Percentiles rank a stretch among this genome's conserved stretches.
These are phyloP conservation scores for Xylophagus ater DNA, from an alignment of 2,888 invertebrate species.

Conservation along the genomic window DNA sequence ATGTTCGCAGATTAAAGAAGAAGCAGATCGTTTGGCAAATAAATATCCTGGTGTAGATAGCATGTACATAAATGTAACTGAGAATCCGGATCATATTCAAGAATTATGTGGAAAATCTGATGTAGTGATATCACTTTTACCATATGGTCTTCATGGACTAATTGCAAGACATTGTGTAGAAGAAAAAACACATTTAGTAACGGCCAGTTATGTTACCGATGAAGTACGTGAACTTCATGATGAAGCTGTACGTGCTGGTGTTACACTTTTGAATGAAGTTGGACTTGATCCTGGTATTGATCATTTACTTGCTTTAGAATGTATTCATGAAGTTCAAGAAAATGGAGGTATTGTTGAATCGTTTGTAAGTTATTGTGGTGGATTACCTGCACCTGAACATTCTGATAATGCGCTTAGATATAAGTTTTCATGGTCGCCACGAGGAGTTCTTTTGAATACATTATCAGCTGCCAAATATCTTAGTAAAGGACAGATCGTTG, in stretches of 20 bases:
- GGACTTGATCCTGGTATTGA: slow-evolving; percentile 99
- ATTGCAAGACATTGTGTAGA: slow-evolving; percentile 79
- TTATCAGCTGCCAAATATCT: slow-evolving; percentile 81
- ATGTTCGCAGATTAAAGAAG: slow-evolving; percentile 78
- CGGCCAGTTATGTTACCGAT: slow-evolving; percentile 87
- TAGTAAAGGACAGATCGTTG: slow-evolving; percentile 70
- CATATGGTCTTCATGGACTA: slow-evolving; percentile 78
- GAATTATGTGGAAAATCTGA: slow-evolving; percentile 63
- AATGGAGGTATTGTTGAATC: slow-evolving; percentile 88
- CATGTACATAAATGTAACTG: slow-evolving; percentile 70
- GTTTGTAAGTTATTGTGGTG: slow-evolving; percentile 94
- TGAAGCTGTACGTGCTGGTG: slow-evolving; percentile 76
- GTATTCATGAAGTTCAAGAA: slow-evolving; percentile 83
- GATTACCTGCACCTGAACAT: slow-evolving; percentile 92
- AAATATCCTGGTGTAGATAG: slow-evolving; percentile 68
- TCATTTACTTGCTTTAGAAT: slow-evolving; percentile 92
- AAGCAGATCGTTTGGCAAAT: slow-evolving; percentile 72
- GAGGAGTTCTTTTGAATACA: slow-evolving; percentile 84
- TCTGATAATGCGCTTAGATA: slow-evolving; percentile 84
- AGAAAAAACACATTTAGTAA: slow-evolving; percentile 85
- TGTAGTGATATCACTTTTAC: slow-evolving; percentile 78
- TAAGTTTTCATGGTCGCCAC: slow-evolving; percentile 96
- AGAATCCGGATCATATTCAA: slow-evolving; percentile 52
- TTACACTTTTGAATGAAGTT: slow-evolving; percentile 92
- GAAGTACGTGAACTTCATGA: slow-evolving; percentile 70